phyloP scores from a whole-genome alignment of 2,797 vertebrate species.

The Poeciliopsis turneri region DNA sequence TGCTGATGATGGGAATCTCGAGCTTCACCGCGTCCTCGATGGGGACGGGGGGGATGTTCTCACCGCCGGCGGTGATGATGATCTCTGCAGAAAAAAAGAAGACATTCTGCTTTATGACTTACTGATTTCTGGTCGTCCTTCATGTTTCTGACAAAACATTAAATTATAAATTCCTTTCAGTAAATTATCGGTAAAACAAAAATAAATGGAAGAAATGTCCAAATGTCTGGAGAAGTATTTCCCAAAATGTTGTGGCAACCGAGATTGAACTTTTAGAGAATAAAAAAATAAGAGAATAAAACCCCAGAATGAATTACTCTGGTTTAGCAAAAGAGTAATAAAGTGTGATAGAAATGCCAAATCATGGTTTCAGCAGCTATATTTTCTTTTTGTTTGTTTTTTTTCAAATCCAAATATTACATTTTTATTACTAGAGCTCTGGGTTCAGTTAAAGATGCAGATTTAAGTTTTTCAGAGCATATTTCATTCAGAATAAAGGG shows the following conservation, averaged over 20 bases:
- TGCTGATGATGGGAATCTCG: conserved; percentile 80
- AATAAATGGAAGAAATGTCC: neutral
- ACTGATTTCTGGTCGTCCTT: neutral
- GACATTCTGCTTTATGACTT: neutral
- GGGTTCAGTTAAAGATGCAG: neutral
- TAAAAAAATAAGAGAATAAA: neutral
- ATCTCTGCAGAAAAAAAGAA: conserved; percentile 69
- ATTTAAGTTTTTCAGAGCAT: neutral
- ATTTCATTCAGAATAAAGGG: neutral
- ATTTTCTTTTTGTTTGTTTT: neutral
- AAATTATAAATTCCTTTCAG: neutral
- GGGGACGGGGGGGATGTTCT: conserved; percentile 83
- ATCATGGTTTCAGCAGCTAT: neutral
- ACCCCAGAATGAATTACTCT: neutral
- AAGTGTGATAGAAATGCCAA: neutral
- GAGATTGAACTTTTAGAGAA: neutral
- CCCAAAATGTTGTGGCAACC: neutral
- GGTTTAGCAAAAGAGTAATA: neutral
- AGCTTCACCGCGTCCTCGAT: conserved; percentile 81
- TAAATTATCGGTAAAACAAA: neutral
- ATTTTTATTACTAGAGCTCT: neutral
- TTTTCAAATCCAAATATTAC: neutral
- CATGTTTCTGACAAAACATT: neutral
- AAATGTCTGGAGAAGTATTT: neutral
- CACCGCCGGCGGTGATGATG: conserved; percentile 85